Evolutionary conservation across 1,140 invertebrate species (phyloP).

Genomic region (Nephotettix cincticeps): DNA sequence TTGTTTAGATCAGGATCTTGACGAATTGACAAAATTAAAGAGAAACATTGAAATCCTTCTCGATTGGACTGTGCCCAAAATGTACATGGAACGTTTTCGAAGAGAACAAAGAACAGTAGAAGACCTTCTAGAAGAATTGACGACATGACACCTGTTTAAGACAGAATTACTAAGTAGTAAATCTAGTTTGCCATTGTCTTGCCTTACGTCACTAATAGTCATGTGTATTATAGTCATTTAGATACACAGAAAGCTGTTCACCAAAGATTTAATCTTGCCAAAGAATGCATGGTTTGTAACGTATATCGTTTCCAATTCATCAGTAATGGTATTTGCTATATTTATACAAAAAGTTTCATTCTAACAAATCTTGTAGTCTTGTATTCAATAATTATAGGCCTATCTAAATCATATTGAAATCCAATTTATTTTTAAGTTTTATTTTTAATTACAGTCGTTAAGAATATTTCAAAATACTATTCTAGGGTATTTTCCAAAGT

Average conservation of each 20-base stretch:
- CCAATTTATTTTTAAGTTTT: no score
- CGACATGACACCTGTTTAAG: constrained; percentile 48
- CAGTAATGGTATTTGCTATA: no score
- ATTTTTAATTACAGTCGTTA: no score
- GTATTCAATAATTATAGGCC: no score
- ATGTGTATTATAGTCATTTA: neutral
- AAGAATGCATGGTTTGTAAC: neutral
- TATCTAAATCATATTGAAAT: no score
- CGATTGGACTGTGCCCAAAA: constrained; percentile 76
- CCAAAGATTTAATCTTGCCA: constrained; percentile 5
- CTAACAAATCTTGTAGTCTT: no score
- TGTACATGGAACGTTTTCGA: constrained; percentile 73
- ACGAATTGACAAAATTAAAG: constrained; percentile 61
- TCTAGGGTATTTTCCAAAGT: no score
- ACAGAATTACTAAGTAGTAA: no score
- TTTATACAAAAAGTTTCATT: no score
- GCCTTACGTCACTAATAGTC: neutral
- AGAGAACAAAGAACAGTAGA: constrained; percentile 71
- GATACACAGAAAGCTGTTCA: neutral
- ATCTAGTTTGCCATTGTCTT: neutral
- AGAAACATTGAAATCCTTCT: constrained; percentile 73
- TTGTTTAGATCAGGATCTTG: constrained; percentile 53
- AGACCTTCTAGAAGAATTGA: constrained; percentile 73
- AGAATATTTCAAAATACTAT: no score
- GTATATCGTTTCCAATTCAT: no score